Evolutionary conservation across 2,797 vertebrate genomes (phyloP).

Genomic region (Betta splendens): DNA sequence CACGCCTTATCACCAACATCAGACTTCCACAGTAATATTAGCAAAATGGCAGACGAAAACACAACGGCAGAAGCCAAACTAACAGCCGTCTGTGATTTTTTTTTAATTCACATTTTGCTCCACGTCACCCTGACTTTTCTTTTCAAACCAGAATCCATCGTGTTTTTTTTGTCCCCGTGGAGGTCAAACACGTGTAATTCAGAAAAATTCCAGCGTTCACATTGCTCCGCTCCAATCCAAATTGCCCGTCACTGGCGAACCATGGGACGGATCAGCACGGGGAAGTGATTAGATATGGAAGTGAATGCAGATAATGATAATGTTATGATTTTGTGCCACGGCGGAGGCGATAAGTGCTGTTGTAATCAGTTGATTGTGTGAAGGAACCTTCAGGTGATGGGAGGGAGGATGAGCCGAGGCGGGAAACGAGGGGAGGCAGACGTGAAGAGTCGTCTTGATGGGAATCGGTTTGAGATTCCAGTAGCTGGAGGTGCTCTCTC

Average conservation of each 20-base stretch:
- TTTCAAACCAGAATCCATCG: not conserved
- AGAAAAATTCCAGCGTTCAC: conserved; percentile 4
- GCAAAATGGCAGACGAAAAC: not conserved
- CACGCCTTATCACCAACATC: conserved; percentile 25
- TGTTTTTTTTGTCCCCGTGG: not conserved
- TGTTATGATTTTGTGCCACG: conserved; percentile 50
- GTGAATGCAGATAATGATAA: conserved; percentile 45
- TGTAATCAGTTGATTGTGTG: conserved; percentile 72
- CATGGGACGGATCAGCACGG: conserved; percentile 1
- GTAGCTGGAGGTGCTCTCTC: no score
- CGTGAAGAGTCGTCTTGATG: conserved; percentile 29
- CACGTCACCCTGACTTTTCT: not conserved
- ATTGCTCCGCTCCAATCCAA: conserved; percentile 6
- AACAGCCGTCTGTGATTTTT: conserved; percentile 3
- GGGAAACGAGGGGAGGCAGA: conserved; percentile 33
- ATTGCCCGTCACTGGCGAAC: conserved; percentile 9
- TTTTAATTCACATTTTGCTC: not conserved
- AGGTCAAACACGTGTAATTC: conserved; percentile 1
- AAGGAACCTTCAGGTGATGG: conserved; percentile 63
- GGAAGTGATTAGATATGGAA: conserved; percentile 19
- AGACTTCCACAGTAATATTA: conserved; percentile 15
- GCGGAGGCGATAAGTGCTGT: conserved; percentile 45
- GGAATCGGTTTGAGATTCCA: conserved; percentile 27
- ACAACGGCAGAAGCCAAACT: conserved; percentile 6
- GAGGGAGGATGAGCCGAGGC: conserved; percentile 21